Base-by-base conservation (phyloP, 2,797 vertebrate species). In the Phrynocephalus guinanensis region DNA sequence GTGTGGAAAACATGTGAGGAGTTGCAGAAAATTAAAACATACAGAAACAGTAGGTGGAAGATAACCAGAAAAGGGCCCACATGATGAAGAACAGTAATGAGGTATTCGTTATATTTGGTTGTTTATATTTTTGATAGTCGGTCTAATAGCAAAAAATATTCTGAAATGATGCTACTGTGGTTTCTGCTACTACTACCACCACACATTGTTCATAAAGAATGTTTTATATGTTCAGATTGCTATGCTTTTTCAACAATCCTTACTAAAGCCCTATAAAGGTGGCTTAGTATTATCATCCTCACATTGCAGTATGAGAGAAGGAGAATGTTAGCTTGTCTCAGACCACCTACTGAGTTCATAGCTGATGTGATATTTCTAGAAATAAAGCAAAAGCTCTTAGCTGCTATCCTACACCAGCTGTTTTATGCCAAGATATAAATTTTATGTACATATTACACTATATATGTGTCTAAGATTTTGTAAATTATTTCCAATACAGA, bases 201-300 rank as follows among this genome's bases (percentile, higher is more conserved):
- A 9, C 13, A 50, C 44, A 77, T 26, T 24, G 18, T 20, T 72
- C 56, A 52, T 30, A 83, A 83, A 72, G 44, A 20, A 48, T 70
- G 30, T 24, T 72, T 72, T n/a, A 73, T 71, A 83, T 33, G 30
- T 33, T 72, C 15, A 56, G 71, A 83, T 1, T 22, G 38, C 28
- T 72, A 52, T 38, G 67, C 77, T 83, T 79, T 73, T 68, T 71
- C 33, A 22, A 7, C 22, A 44, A 79, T 48, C 13, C 26, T 71
- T 83, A 68, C 60, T 77, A 82, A 87, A 82, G n/a, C 20, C 28
- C 52, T 76, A 28, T n/a, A n/a, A 87, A 85, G 50, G 56, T 67
- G 50, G 15, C 3, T 13, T 16, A 38, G 9, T 33, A 33, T 75
- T 68, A 52, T 52, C 22, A 82, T 56, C 44, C 13, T 38, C 63